Evolutionary conservation across 2,888 invertebrate species (phyloP), one percentile per base, ranked within the genome.

Genomic region (Sesia bembeciformis): DNA sequence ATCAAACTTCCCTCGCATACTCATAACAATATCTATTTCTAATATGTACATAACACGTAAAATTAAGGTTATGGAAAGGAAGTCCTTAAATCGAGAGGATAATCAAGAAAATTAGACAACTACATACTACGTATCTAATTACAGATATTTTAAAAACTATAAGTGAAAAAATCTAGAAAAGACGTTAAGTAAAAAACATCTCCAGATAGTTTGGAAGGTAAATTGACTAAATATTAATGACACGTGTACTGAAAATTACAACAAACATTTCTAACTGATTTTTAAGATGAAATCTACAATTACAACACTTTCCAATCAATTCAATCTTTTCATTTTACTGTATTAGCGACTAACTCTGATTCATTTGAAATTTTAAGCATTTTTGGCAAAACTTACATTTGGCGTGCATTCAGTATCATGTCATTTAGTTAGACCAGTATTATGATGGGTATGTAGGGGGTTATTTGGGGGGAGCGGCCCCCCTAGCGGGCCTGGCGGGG

Each of bases 151-250:
- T 65, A 65, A 52, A 39, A 54, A 46, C 55, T 58, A 60, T 57
- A 63, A 61, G 56, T 70, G 67, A 70, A 69, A 68, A 67, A 23
- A 61, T 64, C 65, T 66, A 64, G 65, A 64, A 67, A 68, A 67
- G 66, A 62, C 64, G 59, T 63, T 60, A 64, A 63, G 58, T 64
- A 60, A 60, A 62, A 59, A 60, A 74, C 75, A 74, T 57, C 66
- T 67, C 76, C 81, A 79, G 68, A 67, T 70, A 81, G 74, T 78
- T 81, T 78, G 75, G 78, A 72, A 65, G 76, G 60, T 78, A 76
- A 86, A 82, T 87, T 86, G 87, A 85, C 85, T 86, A 86, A 81
- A 65, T 72, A 68, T 70, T 54, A 74, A 78, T 75, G 79, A 84
- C 76, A 72, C 70, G 59, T 58, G 57, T 67, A 70, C 70, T 66